Evolutionary conservation across 2,113 vertebrate species (phyloP), one percentile per base, ranked within the genome.

Genomic region (Hymenochirus boettgeri): DNA sequence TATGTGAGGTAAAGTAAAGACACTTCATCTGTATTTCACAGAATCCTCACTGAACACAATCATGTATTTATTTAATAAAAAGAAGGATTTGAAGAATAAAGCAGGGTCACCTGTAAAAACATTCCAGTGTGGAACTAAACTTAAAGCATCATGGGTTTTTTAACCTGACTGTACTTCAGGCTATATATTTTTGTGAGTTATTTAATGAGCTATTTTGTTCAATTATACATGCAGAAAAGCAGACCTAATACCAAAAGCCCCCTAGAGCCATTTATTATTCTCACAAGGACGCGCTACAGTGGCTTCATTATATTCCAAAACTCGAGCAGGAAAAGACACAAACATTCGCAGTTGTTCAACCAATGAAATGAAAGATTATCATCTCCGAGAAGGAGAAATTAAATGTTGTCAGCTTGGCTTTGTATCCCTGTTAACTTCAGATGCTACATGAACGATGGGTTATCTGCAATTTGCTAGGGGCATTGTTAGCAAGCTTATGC

Each of bases 381-480:
- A 86, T 87, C 80, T 79, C 84, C 74, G 70, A 75, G 85, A 82
- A 76, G 82, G 47, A 81, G 82, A 81, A 81, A 83, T 89, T 80
- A 86, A 71, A 80, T 57, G 80, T 82, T 80, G 72, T 2, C 53
- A 77, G 59, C 75, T 66, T 70, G 75, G 74, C 85, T 88, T 83
- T 46, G 79, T 81, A 83, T 81, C 71, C n/a, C 69, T 56, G 82
- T 76, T 23, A 27, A 79, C 62, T 60, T 72, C 53, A 63, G 77
- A 33, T 54, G 76, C 77, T 81, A 78, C 21, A 54, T 39, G 79
- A 80, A 52, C 76, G 65, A 57, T 50, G 61, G 72, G 79, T 74
- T 86, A 85, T 86, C 80, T 82, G 83, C 85, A 88, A 86, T 92
- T 89, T 95, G 90, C 93, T 92, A 75, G 83, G 92, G 91, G 90